Percentiles rank a stretch among this genome's conserved stretches.
phyloP scores from a whole-genome alignment of 2,888 invertebrate species.

The Oligia strigilis region DNA sequence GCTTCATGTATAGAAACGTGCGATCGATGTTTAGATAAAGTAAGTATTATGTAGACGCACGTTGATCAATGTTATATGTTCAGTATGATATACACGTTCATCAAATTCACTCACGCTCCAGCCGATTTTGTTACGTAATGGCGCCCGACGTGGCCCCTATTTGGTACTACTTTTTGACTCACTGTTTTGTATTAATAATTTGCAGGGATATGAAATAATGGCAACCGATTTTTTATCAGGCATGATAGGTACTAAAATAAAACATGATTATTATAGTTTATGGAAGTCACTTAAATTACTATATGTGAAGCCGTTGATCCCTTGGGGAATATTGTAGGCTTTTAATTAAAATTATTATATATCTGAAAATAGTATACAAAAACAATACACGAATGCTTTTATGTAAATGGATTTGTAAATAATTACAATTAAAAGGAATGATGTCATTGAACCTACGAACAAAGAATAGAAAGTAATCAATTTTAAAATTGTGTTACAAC shows the following conservation, averaged over 20 bases:
- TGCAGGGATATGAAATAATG: conserved; percentile 8
- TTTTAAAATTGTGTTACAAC: conserved; percentile 11
- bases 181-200: conserved; percentile 14
- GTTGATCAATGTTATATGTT: conserved; percentile 50
- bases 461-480: background rate
- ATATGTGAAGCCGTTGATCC: background rate
- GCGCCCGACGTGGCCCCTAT: conserved; percentile 64
- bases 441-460: conserved; percentile 1
- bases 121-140: conserved; percentile 64
- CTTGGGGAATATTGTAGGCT: background rate
- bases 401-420: background rate
- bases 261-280: background rate
- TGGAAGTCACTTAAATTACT: background rate
- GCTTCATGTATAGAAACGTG: conserved; percentile 65
- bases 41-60: conserved; percentile 64
- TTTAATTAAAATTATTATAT: background rate
- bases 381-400: background rate
- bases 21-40: conserved; percentile 67
- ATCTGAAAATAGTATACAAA: background rate
- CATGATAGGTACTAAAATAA: background rate
- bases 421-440: background rate
- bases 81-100: conserved; percentile 50
- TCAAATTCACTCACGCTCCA: conserved; percentile 53
- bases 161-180: conserved; percentile 21
- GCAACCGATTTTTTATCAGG: background rate